Base-by-base conservation (phyloP, 2,797 vertebrate genomes). In the Neosilurus hyrtlii region DNA sequence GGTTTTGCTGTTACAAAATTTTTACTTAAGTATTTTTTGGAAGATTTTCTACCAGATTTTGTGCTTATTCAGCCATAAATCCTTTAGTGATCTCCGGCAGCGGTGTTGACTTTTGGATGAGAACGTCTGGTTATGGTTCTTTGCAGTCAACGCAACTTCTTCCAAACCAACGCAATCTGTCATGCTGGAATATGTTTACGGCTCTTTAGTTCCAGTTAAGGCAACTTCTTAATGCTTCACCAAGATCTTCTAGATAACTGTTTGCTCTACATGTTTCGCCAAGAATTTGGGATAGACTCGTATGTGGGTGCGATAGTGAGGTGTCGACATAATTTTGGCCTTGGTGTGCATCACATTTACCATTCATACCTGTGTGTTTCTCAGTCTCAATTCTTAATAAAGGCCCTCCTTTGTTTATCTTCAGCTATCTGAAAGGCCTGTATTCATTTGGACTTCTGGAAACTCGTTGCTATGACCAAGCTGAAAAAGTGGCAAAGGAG, bases 361-460 rank as follows among this genome's bases (percentile, higher is more conserved):
- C 12, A 24, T 83, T 30, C 14, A 24, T 20, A 66, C 24, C 51
- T 52, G 57, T 51, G 16, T 35, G 18, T 79, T 70, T 82, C 82
- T n/a, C 68, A 66, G 82, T 68, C 10, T 51, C 15, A 56, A 4
- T 43, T 66, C 43, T 62, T 66, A 24, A 72, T 77, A 5, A 18
- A 15, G 30, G 1, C 79, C 43, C 49, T 62, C 6, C 2, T 82
- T 49, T 82, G 51, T 79, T 87, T 49, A 82, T n/a, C 54, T 52
- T 22, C 87, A 99, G 98, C 87, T 98, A 97, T 0, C 93, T 99
- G 83, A 98, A 97, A 84, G 97, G 97, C 83, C 90, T 96, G 35
- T 96, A 97, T 76, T 92, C 98, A n/a, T 99, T 99, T 35, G 98
- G 98, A 52, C 92, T 99, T 4, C 86, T 98, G 90, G 98, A 99